These are phyloP conservation scores for Candoia aspera DNA, from an alignment of 2,113 vertebrate genomes.

Conservation along the genomic window DNA sequence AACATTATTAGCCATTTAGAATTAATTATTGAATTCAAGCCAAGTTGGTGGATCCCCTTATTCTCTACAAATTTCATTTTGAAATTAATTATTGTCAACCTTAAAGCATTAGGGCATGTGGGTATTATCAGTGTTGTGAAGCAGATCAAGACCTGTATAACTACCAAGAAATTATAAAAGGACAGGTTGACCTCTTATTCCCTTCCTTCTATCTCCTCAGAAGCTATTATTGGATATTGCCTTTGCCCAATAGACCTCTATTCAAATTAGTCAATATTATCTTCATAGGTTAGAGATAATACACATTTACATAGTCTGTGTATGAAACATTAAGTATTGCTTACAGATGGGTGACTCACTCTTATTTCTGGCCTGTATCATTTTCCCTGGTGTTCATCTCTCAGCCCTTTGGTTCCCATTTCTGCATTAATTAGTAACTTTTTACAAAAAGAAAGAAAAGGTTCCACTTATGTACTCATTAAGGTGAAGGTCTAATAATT, in stretches of 20 bases:
- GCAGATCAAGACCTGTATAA: background rate
- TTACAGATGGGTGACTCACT: background rate
- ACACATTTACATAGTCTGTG: background rate
- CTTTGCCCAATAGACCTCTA: background rate
- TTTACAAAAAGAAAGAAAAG: background rate
- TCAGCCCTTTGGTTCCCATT: background rate
- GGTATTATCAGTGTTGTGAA: constrained; percentile 3
- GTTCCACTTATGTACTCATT: background rate
- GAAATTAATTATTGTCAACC: constrained; percentile 5
- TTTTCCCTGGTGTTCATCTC: background rate
- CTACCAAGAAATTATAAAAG: background rate
- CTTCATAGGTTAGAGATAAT: background rate
- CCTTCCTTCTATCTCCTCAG: background rate
- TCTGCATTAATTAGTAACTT: background rate
- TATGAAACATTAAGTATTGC: background rate
- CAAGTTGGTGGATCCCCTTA: background rate
- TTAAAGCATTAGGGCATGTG: background rate
- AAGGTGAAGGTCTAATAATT: background rate
- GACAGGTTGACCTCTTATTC: background rate
- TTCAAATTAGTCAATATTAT: constrained; percentile 7
- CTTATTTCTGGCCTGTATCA: background rate
- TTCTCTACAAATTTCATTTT: background rate
- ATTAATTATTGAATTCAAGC: constrained; percentile 31
- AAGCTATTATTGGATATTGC: constrained; percentile 5
- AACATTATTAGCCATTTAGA: background rate